Base-by-base conservation (phyloP, 2,888 invertebrate genomes). In the Chrysomela aeneicollis region DNA sequence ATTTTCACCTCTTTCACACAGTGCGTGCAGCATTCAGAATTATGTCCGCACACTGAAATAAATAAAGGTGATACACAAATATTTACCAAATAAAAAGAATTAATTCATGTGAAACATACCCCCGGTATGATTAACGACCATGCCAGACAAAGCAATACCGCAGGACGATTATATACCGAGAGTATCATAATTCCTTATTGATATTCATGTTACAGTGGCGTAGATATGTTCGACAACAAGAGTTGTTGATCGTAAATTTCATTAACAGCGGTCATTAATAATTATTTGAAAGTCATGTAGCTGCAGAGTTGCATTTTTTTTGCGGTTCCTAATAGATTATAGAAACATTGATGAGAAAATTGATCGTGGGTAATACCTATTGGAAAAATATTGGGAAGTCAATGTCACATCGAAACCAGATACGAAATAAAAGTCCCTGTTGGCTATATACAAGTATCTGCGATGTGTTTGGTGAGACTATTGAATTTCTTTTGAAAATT, bases 61-160 rank as follows among this genome's bases (percentile, higher is more conserved):
- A 82, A 81, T 81, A 80, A 79, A 78, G 73, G 75, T 76, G 77
- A 80, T 80, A 79, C 78, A 80, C 77, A 80, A 80, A 81, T 80
- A 80, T 80, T 79, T 78, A 75, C 75, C 71, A 78, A 79, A 79
- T 75, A 78, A 79, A 77, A 79, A 77, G 71, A 75, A 69, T 71
- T 73, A 74, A 74, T 77, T 77, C 77, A 77, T 76, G 76, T 76
- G 78, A 73, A 76, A 76, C 71, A 74, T 73, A 76, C 73, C 76
- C 74, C 72, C 68, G 69, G 67, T 67, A 75, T 81, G 79, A 81
- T 80, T 81, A 81, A 81, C 79, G 76, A 76, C 73, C 76, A 69
- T 71, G 69, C 68, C 75, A 76, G 78, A 79, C 79, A 81, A 81
- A 81, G 78, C 78, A 72, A 74, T 66, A 79, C 79, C 80, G 79